phyloP scores from a whole-genome alignment of 2,888 invertebrate genomes.

The Antheraea assamensis region DNA sequence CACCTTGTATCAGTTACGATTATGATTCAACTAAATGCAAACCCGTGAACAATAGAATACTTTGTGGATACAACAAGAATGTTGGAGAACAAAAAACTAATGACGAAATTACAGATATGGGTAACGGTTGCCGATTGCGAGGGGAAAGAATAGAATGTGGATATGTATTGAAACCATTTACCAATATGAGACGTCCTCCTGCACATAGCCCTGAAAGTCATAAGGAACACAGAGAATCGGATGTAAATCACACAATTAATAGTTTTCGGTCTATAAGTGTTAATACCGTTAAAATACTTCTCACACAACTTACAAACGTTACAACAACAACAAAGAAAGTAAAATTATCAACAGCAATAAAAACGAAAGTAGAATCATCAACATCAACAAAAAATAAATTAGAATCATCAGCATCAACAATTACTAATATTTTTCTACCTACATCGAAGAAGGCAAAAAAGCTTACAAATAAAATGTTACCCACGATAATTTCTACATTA shows the following conservation, averaged over 20 bases:
- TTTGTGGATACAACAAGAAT: conserved; percentile 70
- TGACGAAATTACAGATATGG: conserved; percentile 40
- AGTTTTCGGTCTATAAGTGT: neutral
- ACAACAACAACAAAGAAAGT: neutral
- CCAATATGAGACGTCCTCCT: conserved; percentile 34
- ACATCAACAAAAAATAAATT: neutral
- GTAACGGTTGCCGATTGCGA: conserved; percentile 54
- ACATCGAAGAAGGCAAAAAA: neutral
- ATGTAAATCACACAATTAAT: conserved; percentile 2
- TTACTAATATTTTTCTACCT: neutral
- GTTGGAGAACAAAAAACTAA: conserved; percentile 37
- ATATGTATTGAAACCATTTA: conserved; percentile 42
- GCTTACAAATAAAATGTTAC: neutral
- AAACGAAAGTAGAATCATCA: neutral
- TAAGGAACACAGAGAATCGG: neutral
- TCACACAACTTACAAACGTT: neutral
- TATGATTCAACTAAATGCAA: conserved; percentile 55
- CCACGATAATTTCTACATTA: neutral
- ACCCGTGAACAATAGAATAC: conserved; percentile 48
- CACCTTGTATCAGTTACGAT: conserved; percentile 48
- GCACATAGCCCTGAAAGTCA: conserved; percentile 15
- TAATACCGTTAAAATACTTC: neutral
- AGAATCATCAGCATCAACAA: neutral
- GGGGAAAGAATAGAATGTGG: conserved; percentile 70
- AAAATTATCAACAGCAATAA: neutral